Evolutionary conservation across 2,888 invertebrate genomes (phyloP).

Genomic region (Epinotia ramella): DNA sequence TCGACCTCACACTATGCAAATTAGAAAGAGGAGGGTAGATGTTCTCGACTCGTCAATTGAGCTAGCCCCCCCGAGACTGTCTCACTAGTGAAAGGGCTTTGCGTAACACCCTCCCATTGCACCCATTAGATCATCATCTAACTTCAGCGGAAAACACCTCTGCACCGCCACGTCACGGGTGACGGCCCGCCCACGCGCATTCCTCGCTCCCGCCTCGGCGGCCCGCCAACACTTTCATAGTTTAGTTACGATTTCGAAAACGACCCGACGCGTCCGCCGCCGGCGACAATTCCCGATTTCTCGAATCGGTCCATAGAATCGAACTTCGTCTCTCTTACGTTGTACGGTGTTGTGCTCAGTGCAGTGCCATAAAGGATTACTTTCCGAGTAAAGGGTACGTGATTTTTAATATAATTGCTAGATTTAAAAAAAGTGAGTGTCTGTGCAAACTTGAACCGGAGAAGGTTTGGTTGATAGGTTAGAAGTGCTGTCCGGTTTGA

Average conservation of each 20-base stretch:
- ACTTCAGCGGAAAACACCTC: conserved; percentile 84
- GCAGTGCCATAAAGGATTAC: conserved; percentile 44
- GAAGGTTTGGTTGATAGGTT: neutral
- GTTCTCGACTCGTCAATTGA: too few species aligned
- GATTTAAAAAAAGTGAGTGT: neutral
- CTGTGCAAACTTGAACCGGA: neutral
- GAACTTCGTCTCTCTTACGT: conserved; percentile 62
- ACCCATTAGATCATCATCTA: conserved; percentile 72
- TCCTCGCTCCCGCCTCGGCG: conserved; percentile 80
- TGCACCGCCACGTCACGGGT: conserved; percentile 75
- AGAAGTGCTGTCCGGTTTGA: neutral
- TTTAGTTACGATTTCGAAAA: conserved; percentile 86
- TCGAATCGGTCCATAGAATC: conserved; percentile 71
- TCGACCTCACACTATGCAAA: too few species aligned
- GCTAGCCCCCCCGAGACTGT: neutral
- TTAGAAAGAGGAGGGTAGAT: too few species aligned
- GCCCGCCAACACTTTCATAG: conserved; percentile 81
- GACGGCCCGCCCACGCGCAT: conserved; percentile 78
- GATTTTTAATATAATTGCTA: neutral
- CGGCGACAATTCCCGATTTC: conserved; percentile 79
- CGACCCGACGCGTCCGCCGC: conserved; percentile 85
- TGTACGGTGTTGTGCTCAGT: conserved; percentile 35
- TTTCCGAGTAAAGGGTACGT: conserved; percentile 32
- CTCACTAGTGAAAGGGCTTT: neutral
- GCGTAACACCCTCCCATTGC: conserved; percentile 37